Base-by-base conservation (phyloP, 2,797 vertebrate species). In the Eremophila alpestris region DNA sequence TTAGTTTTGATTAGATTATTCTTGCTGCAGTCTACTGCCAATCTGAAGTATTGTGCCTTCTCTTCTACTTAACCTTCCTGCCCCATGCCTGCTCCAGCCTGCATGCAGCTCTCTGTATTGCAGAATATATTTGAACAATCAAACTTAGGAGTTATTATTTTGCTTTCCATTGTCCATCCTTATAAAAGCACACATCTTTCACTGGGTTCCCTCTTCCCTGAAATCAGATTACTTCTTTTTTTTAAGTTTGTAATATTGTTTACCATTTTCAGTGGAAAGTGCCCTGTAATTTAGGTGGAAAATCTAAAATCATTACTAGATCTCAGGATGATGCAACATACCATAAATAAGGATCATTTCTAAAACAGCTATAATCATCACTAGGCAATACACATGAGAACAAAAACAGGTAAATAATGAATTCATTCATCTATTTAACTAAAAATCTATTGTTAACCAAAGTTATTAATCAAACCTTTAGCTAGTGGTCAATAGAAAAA, bases 41-140 rank as follows among this genome's bases (percentile, higher is more conserved):
- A 99, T 99, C 99, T 99, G 99, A 99, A 99, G 99, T 99, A 99
- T 99, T 99, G 98, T 99, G 99, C 99, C 99, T 99, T 99, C 99
- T 99, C 99, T 99, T 99, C 99, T 99, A 99, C 99, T 99, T 99
- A 99, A 99, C 99, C 99, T 99, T 98, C 98, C 99, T 99, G 99
- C 98, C 99, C 99, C 98, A 98, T 98, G 98, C 98, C 99, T 98
- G 98, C 98, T 99, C 98, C 98, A 98, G 98, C 98, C 98, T 98
- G 97, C 98, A 98, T 98, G 97, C 98, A 98, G 98, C 97, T 98
- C 97, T 98, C 98, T 94, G 98, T 97, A 98, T 98, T 98, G 98
- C 98, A 98, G 98, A 98, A 98, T 98, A 98, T 98, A 98, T 98
- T 98, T 98, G 98, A 98, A 98, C 98, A 98, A 98, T 99, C 99